Evolutionary conservation across 2,113 vertebrate genomes (phyloP).

Genomic region (Indicator indicator): DNA sequence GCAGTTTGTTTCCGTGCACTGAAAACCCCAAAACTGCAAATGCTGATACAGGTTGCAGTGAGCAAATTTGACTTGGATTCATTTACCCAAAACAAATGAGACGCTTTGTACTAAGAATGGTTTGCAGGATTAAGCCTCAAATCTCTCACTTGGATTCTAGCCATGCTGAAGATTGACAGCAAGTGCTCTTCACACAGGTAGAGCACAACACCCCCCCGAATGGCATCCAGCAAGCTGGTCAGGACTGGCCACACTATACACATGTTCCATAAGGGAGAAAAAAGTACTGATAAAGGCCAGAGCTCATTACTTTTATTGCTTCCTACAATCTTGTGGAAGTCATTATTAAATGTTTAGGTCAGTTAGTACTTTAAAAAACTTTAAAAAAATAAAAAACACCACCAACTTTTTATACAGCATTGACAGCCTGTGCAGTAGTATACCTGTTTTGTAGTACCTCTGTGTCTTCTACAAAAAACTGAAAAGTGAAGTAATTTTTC

Average conservation of each 20-base stretch:
- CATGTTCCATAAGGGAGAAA: not conserved
- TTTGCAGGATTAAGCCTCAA: not conserved
- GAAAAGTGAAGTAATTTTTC: not conserved
- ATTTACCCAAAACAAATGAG: not conserved
- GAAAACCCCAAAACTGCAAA: fast-evolving
- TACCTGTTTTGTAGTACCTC: not conserved
- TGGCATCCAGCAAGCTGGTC: not conserved
- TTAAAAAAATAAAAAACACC: not conserved
- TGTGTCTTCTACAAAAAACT: not conserved
- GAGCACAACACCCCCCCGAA: not conserved
- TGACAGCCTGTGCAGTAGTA: not conserved
- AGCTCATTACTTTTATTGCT: not conserved
- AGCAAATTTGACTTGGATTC: not conserved
- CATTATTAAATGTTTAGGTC: not conserved
- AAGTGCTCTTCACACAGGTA: not conserved
- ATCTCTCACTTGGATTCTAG: not conserved
- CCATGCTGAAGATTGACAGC: not conserved
- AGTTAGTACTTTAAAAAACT: not conserved
- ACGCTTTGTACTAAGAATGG: not conserved
- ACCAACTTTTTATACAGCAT: not conserved
- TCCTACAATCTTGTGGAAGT: not conserved
- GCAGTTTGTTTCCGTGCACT: not conserved
- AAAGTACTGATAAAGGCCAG: not conserved
- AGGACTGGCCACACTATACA: not conserved
- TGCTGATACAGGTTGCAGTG: not conserved